A percentile compares a stretch with the other conserved stretches of the same genome.
These are phyloP conservation scores for Heterotilapia buettikoferi DNA, from an alignment of 2,113 vertebrate genomes.

Conservation along the genomic window DNA sequence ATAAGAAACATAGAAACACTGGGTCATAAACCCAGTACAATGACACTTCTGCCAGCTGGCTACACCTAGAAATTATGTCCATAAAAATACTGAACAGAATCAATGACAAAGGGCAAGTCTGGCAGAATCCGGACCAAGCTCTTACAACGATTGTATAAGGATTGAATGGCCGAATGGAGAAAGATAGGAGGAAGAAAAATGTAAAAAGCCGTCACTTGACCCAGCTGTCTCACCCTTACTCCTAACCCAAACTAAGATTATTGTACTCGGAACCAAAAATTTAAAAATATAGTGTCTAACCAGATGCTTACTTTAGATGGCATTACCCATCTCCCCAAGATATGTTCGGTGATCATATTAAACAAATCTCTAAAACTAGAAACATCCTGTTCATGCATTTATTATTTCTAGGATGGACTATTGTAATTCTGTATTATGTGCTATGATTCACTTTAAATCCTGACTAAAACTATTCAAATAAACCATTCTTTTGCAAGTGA, in stretches of 20 bases:
- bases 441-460: not conserved
- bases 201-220: not conserved
- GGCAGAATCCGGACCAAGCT: not conserved
- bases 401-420: not conserved
- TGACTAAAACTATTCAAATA: not conserved
- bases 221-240: not conserved
- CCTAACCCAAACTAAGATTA: not conserved
- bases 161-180: not conserved
- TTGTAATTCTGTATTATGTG: not conserved
- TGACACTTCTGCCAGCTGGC: not conserved
- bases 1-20: not conserved
- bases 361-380: not conserved
- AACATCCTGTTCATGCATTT: not conserved
- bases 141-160: not conserved
- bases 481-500: not conserved
- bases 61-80: not conserved
- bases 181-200: not conserved
- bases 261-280: not conserved
- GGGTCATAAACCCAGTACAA: not conserved
- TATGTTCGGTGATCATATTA: not conserved
- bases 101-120: not conserved
- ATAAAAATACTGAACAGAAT: not conserved
- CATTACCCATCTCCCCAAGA: not conserved
- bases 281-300: not conserved
- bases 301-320: not conserved